Conservation (phyloP, 2,113 vertebrate genomes). For the Podarcis raffonei region DNA sequence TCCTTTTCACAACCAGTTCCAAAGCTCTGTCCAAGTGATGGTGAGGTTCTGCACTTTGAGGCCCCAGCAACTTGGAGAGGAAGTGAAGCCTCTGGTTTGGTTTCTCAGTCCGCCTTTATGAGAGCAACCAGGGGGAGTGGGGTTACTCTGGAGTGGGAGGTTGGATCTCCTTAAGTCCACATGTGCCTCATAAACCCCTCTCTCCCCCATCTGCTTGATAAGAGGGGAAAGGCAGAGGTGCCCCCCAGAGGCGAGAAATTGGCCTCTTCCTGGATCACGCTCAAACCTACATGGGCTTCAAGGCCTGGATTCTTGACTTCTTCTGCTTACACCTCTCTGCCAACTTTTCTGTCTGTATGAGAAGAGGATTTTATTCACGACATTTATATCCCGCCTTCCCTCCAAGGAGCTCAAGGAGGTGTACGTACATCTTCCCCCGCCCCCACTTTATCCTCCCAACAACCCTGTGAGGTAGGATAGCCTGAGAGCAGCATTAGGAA, state of each 20-base stretch:
- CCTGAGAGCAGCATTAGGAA: no score
- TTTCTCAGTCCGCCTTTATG: no score
- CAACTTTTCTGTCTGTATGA: not conserved
- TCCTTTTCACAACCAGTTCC: not conserved
- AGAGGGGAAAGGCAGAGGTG: no score
- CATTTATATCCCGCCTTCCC: no score
- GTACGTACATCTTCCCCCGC: no score
- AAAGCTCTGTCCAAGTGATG: not conserved
- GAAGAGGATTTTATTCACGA: not conserved
- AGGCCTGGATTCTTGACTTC: not conserved
- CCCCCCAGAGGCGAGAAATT: not conserved
- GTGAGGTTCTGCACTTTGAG: not conserved
- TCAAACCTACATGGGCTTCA: accelerated
- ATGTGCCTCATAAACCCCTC: not conserved
- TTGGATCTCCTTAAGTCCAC: not conserved
- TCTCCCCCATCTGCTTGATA: not conserved
- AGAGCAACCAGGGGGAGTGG: not conserved
- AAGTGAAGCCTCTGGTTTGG: not conserved
- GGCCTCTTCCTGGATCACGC: not conserved
- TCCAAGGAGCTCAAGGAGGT: no score
- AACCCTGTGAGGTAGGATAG: no score
- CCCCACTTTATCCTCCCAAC: no score
- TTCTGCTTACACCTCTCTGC: not conserved
- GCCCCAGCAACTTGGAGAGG: not conserved
- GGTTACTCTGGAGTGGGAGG: not conserved